A percentile compares a stretch with the other conserved stretches of the same genome.
Evolutionary conservation across 2,797 vertebrate genomes (phyloP).

Genomic region (Acipenser oxyrinchus): DNA sequence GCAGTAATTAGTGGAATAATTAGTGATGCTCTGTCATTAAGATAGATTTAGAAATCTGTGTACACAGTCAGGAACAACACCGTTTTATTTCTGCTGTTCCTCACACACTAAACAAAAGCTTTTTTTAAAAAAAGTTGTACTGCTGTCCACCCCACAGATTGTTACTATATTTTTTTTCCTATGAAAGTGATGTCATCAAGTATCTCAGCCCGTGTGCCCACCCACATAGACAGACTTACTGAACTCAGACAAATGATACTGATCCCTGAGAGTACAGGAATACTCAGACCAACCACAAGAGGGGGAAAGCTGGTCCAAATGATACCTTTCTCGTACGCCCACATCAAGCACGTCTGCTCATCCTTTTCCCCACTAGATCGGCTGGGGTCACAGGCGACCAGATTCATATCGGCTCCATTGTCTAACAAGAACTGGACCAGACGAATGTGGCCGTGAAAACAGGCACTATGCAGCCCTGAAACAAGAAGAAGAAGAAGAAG

Average conservation of each 20-base stretch:
- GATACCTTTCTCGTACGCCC: constrained; percentile 94
- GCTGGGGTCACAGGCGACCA: constrained; percentile 89
- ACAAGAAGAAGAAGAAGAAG: not conserved
- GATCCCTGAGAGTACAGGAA: no score
- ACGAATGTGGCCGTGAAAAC: constrained; percentile 86
- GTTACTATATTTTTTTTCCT: no score
- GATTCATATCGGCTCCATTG: constrained; percentile 91
- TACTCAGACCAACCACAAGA: no score
- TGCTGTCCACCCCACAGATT: no score
- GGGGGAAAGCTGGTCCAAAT: no score
- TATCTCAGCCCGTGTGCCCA: no score
- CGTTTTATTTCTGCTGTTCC: not conserved
- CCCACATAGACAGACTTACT: no score
- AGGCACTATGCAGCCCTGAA: constrained; percentile 83
- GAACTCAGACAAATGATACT: no score
- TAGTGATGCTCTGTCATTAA: not conserved
- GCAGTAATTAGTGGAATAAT: not conserved
- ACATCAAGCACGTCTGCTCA: constrained; percentile 95
- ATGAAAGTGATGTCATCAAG: no score
- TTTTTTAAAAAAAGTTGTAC: no score
- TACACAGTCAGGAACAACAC: not conserved
- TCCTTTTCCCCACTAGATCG: constrained; percentile 94
- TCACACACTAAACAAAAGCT: not conserved
- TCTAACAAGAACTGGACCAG: constrained; percentile 89
- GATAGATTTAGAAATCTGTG: not conserved